Base-by-base conservation (phyloP, 2,888 invertebrate genomes). In the Calameuta pallipes region DNA sequence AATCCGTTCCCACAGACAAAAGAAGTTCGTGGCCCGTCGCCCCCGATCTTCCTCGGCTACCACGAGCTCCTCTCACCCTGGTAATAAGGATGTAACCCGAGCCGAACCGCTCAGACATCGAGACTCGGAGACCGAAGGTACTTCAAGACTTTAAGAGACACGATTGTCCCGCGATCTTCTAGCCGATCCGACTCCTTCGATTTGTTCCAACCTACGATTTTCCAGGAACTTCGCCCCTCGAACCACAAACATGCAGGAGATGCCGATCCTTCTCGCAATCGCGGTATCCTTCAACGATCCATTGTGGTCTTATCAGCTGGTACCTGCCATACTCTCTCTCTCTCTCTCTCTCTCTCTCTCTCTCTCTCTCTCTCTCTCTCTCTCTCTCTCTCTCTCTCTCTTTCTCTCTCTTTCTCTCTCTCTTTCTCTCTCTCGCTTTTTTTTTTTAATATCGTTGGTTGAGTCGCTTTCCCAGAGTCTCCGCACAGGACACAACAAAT, bases 1-100 rank as follows among this genome's bases (percentile, higher is more conserved):
- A 88, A 89, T 89, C 87, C 88, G 87, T 89, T 89, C 90, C 89
- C 88, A 89, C 89, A 89, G 90, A 90, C 89, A 90, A 90, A 90
- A 90, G 88, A 87, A 84, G 83, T 88, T 89, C 87, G 86, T 88
- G 89, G 87, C 84, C 88, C 87, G 89, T 91, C 90, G 87, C 86
- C 83, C 89, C 87, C 88, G 88, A 90, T 91, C 85, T 88, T 88
- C 86, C 84, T 89, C 81, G 81, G 76, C 78, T 82, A 80, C 33
- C 70, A 15, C 70, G 70, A 70, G 30, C 70, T 12, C 15, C 70
- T 70, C 70, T 70, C 70, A 6, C 70, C 85, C 87, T 86, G 87
- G 88, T 90, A 90, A 91, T 91, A 90, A 90, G 90, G 90, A 90
- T 90, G 90, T 90, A 91, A 91, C 88, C 87, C 84, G 90, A 90